These are phyloP conservation scores for Puntigrus tetrazona DNA, from an alignment of 2,113 vertebrate genomes.

Conservation along the genomic window DNA sequence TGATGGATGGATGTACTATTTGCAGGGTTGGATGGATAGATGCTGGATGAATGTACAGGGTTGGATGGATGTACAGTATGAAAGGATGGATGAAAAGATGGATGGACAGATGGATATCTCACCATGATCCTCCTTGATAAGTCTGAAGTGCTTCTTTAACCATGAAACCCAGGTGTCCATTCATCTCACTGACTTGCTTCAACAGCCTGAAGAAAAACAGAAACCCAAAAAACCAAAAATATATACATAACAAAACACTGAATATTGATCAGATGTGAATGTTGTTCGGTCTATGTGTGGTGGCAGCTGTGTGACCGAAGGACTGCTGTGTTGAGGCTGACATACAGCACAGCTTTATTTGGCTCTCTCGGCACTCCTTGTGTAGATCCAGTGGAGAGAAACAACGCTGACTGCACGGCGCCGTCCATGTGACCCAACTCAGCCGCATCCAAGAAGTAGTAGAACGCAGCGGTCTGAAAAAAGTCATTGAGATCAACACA, in stretches of 20 bases:
- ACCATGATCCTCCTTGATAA: slow-evolving; percentile 84
- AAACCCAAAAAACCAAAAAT: background rate
- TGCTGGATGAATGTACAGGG: background rate
- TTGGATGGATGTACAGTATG: background rate
- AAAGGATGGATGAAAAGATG: background rate
- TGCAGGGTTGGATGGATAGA: background rate
- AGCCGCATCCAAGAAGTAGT: slow-evolving; percentile 85
- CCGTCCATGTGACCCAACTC: slow-evolving; percentile 82
- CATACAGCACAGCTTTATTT: slow-evolving; percentile 84
- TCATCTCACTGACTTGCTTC: slow-evolving; percentile 85
- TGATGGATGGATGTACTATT: background rate
- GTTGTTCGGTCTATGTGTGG: background rate
- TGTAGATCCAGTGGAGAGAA: slow-evolving; percentile 85
- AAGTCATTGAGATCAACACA: slow-evolving; percentile 12
- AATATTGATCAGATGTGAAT: background rate
- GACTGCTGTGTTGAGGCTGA: background rate
- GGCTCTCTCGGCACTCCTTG: slow-evolving; percentile 79
- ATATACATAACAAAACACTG: background rate
- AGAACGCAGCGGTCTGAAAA: slow-evolving; percentile 83
- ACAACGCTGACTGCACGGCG: slow-evolving; percentile 80
- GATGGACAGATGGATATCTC: slow-evolving; percentile 49
- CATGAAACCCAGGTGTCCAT: slow-evolving; percentile 87
- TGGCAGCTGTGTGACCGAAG: background rate
- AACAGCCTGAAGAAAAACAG: slow-evolving; percentile 76
- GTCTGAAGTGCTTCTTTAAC: slow-evolving; percentile 86